Evolutionary conservation across 1,140 invertebrate genomes (phyloP), one percentile per base, ranked within the genome.

Genomic region (Zelostemma sp.): DNA sequence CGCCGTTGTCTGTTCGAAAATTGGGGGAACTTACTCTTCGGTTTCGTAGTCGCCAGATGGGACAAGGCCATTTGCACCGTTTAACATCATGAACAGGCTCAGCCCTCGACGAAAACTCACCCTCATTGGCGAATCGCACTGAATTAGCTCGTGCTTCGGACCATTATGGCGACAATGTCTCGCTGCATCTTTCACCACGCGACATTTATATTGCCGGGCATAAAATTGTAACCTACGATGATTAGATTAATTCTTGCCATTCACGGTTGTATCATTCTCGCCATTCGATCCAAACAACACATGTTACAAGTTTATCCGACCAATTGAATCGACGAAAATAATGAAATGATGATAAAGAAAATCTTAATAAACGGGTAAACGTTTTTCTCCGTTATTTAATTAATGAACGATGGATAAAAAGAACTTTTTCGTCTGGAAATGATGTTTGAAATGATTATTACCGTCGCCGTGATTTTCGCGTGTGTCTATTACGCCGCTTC

Each of bases 51-150:
- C 45, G 71, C 59, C 67, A 69, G 71, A 73, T 69, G 71, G 71
- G 64, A 64, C 59, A 66, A 55, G 60, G 55, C 71, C 59, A 73
- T 69, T 73, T 73, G 59, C 59, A 47, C 46, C 58, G 62, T 72
- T 65, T 65, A 72, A 64, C 68, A 59, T 62, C 33, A 33, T 33
- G 38, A 55, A 47, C 15, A 33, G 61, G 49, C 56, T 17, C 67
- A 57, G 62, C 62, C 62, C 66, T 69, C 56, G 8, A 4, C 64
- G 16, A 41, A 25, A 58, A 72, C 68, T 61, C 61, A 72, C 38
- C 60, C 61, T 65, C 19, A 65, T 73, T 73, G 70, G 70, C 43
- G 69, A 65, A 63, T 66, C 56, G 66, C 12, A 47, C 46, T 40
- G 51, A 68, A 73, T 68, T 68, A 54, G 64, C 65, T 73, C 62